Conservation (phyloP, 2,113 vertebrate genomes). For the Lampris incognitus region DNA sequence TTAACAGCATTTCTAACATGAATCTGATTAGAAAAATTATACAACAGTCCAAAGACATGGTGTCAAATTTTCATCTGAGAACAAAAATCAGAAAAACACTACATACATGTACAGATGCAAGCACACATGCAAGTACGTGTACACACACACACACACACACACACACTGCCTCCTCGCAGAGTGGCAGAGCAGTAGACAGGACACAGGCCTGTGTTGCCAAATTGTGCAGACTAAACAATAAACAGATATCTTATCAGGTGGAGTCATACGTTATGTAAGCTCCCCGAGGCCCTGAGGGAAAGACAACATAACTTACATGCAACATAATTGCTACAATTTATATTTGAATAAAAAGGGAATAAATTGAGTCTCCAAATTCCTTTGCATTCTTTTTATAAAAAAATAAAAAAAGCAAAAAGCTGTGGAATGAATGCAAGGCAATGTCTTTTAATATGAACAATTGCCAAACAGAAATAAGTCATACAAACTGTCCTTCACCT, state of each 20-base stretch:
- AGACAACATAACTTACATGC: conserved; percentile 27
- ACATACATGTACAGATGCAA: too few relatives aligned
- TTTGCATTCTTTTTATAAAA: conserved; percentile 33
- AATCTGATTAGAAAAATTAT: too few relatives aligned
- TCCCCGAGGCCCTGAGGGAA: conserved; percentile 3
- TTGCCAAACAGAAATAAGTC: neutral
- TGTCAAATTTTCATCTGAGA: too few relatives aligned
- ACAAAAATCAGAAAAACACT: too few relatives aligned
- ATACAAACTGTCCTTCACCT: neutral
- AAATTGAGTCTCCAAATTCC: conserved; percentile 13
- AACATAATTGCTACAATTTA: neutral
- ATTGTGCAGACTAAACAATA: conserved; percentile 74
- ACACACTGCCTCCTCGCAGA: conserved; percentile 34
- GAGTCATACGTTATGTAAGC: conserved; percentile 50
- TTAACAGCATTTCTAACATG: too few relatives aligned
- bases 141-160: conserved; percentile 11
- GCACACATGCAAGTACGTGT: too few relatives aligned
- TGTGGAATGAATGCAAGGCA: conserved; percentile 5
- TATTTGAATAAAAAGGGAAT: conserved; percentile 3
- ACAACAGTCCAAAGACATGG: too few relatives aligned
- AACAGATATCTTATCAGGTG: conserved; percentile 62
- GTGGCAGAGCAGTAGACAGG: conserved; percentile 36
- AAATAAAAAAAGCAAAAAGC: neutral
- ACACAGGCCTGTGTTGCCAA: conserved; percentile 45
- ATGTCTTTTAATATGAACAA: conserved; percentile 42